Evolutionary conservation across 2,888 invertebrate species (phyloP), one percentile per base, ranked within the genome.

Genomic region (Pammene fasciana): DNA sequence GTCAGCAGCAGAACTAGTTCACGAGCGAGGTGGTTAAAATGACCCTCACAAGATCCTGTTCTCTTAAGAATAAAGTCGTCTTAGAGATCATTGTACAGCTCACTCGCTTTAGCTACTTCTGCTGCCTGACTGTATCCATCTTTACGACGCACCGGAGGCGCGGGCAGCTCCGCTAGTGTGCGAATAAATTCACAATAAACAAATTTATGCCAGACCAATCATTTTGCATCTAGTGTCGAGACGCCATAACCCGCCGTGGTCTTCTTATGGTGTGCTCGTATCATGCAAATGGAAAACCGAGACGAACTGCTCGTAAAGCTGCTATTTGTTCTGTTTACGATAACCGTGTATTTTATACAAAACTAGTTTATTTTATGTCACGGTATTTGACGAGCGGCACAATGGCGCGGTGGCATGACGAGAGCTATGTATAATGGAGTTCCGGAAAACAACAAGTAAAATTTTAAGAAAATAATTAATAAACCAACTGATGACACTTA

Each of bases 241-340:
- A 67, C 75, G 78, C 83, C 75, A 78, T 86, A 79, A 83, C 81
- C 57, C 77, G 73, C 75, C 56, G 66, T 73, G 68, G 64, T 75
- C 76, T 78, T 81, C 74, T 78, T 82, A 83, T 87, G 82, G 82
- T 83, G 85, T 79, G 81, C 80, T 83, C 82, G 82, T 83, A 81
- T 86, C 86, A 88, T 90, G 89, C 85, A 89, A 88, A 91, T 90
- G 87, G 87, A 85, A 90, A 87, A 85, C 82, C 86, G 85, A 85
- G 85, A 87, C 86, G 86, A 85, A 86, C 86, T 82, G 87, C 82
- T 88, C 89, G 86, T 92, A 90, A 92, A 90, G 73, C 83, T 83
- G 86, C 86, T 88, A 89, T 91, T 89, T 88, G 87, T 90, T 90
- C 86, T 86, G 87, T 91, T 89, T 89, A 90, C 90, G 89, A 91